Base-by-base conservation (phyloP, 1,140 invertebrate species). In the Acromyrmex charruanus region DNA sequence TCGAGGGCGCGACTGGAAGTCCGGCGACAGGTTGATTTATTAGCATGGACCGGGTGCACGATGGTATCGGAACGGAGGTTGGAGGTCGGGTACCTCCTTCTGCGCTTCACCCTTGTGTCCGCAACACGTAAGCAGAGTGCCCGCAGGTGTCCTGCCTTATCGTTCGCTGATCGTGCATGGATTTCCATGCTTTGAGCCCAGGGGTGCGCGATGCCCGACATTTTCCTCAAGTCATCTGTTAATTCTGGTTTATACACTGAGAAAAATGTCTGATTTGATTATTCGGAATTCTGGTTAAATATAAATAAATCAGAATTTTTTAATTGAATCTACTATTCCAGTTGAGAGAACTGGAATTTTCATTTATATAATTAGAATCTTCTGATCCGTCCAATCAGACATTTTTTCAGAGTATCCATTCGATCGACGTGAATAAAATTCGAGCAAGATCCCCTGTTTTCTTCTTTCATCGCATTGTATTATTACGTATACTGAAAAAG, bases 1-100 rank as follows among this genome's bases (percentile, higher is more conserved):
- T 51, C 35, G 69, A 75, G 71, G 86, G 80, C 77, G 51, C 49
- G 69, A 55, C 55, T 35, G 10, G 18, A 25, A 58, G n/a, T 51
- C 25, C 59, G 61, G 49, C 71, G 79, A 86, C 66, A 84, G 80
- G 80, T 84, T 84, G 80, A 84, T 84, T 84, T 84, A 84, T 84
- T 84, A 84, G 55, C 69, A 69, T 63, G 69, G 71, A 84, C 80
- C 80, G 69, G 80, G 21, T 61, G 80, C 68, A 35, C 80, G 80
- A 84, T 84, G 80, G 59, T 84, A 84, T 84, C 80, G 55, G 39
- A n/a, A 80, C 49, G n/a, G 79, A 82, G 80, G 80, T 53, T 21
- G 69, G 68, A 61, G 80, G 80, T 74, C 80, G 69, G 80, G 35
- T 25, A 51, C 68, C 69, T 84, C 80, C 80, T 79, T 53, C 82